These are phyloP conservation scores for Pelecanoides urinatrix DNA, from an alignment of 2,113 vertebrate species.

Conservation along the genomic window DNA sequence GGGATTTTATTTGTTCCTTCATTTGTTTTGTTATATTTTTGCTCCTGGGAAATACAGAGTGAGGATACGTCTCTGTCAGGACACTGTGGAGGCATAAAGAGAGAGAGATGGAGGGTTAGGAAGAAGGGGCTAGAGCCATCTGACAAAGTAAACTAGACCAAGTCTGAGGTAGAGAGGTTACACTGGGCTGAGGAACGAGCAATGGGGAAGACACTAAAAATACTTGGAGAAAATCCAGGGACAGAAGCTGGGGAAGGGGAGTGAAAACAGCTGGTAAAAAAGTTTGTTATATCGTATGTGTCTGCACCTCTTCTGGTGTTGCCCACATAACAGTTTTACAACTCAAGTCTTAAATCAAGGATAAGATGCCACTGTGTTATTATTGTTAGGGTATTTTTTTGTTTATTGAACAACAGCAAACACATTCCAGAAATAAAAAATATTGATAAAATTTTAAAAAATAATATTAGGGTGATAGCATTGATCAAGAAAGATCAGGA, in stretches of 20 bases:
- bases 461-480: neutral
- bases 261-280: neutral
- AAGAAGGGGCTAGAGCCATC: neutral
- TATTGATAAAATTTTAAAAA: neutral
- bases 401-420: neutral
- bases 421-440: neutral
- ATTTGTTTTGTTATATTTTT: neutral
- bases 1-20: neutral
- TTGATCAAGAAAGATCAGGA: neutral
- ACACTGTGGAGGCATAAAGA: neutral
- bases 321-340: neutral
- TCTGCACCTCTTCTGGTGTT: neutral
- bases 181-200: neutral
- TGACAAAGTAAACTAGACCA: neutral
- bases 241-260: neutral
- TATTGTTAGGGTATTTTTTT: neutral
- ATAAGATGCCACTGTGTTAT: neutral
- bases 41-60: neutral
- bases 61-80: accelerated
- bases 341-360: neutral
- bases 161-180: neutral
- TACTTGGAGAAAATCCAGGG: neutral
- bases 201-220: neutral
- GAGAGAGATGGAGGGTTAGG: neutral
- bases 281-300: neutral